Evolutionary conservation across 2,888 invertebrate species (phyloP), one percentile per base, ranked within the genome.

Genomic region (Xanthia icteritia): DNA sequence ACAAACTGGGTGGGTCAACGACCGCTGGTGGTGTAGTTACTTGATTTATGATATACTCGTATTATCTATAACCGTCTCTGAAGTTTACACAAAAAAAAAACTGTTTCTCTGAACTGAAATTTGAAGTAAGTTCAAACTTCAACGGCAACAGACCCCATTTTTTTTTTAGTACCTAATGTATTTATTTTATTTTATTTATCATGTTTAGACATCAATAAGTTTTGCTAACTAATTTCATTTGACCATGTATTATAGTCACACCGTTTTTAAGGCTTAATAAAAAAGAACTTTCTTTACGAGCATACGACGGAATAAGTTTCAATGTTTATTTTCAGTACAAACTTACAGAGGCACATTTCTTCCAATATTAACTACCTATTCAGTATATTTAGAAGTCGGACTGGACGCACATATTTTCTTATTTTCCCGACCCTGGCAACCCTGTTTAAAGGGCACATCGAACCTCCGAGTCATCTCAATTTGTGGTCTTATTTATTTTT

Each of bases 401-500:
- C 73, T 58, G 58, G 68, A 31, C 77, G 58, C 36, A 75, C 54
- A 80, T 85, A 82, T 76, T 73, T 85, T 86, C 76, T 83, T 70
- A 85, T 85, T 82, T 79, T 27, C 51, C 23, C 54, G 60, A 67
- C 73, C 63, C 61, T 77, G 83, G 79, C 86, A 88, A 87, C 88
- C 88, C 88, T 88, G 73, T 75, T 58, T 73, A 84, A 78, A 81
- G 75, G 82, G 76, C 79, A 79, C 85, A 79, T 87, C 79, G 84
- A 88, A 85, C 65, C 82, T 75, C 82, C 80, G 70, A 89, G 88
- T 89, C 88, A 88, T 89, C 87, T 85, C 81, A 85, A 89, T 88
- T 87, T 86, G 89, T 79, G 86, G 84, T 66, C 73, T 89, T 89
- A 86, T 88, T 87, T 88, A 86, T 88, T 88, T 88, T 86, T 83